Evolutionary conservation across 2,888 invertebrate genomes (phyloP), one percentile per base, ranked within the genome.

Genomic region (Nysson spinosus): DNA sequence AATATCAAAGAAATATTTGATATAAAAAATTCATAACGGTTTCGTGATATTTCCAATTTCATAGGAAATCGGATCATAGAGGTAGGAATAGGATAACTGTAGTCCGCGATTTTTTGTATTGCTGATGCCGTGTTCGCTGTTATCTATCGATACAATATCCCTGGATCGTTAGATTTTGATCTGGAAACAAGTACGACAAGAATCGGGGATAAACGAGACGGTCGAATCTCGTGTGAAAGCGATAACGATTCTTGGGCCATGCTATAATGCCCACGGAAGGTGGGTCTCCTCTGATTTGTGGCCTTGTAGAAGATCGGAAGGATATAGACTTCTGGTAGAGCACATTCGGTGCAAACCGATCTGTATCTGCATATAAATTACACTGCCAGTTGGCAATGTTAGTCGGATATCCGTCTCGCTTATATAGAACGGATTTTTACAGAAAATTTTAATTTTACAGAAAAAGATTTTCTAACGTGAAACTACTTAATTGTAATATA

Each of bases 251-350:
- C 60, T 54, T 64, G 39, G 40, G 55, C 20, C 42, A 37, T 42
- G 44, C 44, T 22, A 20, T n/a, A n/a, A n/a, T 42, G 35, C 35
- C 35, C 34, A 42, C 34, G 28, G 44, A 58, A 30, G 60, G 60
- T 68, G 61, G 44, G 42, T 46, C 35, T n/a, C n/a, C 4, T 16
- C 63, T 73, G 75, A 75, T 71, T 68, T 75, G 64, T 68, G 64
- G 24, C 11, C 35, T 28, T 28, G 17, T 16, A 49, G 56, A 50
- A 51, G 37, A 52, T 54, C 28, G 44, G 11, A 14, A 26, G 43
- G 58, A 47, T 43, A 35, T 44, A 50, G 39, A 26, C 51, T 65
- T 50, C 63, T 52, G 34, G 5, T 7, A 16, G 4, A 30, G 7
- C 14, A 34, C 14, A 34, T 14, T 14, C 34, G 34, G 34, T 2